A percentile compares a stretch with the other conserved stretches of the same genome.
Conservation (phyloP, 2,797 vertebrate species). For the Typhlichthys subterraneus region DNA sequence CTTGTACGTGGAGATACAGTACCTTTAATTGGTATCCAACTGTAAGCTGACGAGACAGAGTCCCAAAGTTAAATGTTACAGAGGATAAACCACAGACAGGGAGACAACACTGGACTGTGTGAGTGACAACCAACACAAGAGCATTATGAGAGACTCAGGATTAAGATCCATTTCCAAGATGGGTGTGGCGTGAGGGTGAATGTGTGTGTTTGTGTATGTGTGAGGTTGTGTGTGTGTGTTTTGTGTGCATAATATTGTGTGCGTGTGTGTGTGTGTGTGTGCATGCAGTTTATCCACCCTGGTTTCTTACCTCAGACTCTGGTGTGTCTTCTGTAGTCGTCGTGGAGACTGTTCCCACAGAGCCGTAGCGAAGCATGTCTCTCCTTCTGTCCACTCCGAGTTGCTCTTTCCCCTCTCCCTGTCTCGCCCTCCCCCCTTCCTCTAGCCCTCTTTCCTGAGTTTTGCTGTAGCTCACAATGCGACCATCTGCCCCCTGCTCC, state of each 20-base stretch:
- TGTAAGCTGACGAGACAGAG: conserved; percentile 10
- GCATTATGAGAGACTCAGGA: too few relatives aligned
- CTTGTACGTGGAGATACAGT: conserved; percentile 13
- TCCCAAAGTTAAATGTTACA: conserved; percentile 21
- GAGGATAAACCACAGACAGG: conserved; percentile 21
- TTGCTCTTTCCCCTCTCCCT: conserved; percentile 47
- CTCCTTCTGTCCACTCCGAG: conserved; percentile 61
- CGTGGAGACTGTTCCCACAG: conserved; percentile 62
- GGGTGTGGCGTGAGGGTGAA: background rate
- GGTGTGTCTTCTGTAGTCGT: conserved; percentile 65
- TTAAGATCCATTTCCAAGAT: too few relatives aligned
- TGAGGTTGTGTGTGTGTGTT: background rate
- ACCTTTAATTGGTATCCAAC: background rate
- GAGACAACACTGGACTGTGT: conserved; percentile 13
- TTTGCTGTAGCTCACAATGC: conserved; percentile 59
- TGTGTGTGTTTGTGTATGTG: background rate
- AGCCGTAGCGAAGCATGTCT: conserved; percentile 77
- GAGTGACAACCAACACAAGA: conserved; percentile 9
- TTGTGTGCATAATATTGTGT: background rate
- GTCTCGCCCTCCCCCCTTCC: conserved; percentile 66
- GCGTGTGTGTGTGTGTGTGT: conserved; percentile 4
- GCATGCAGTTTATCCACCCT: background rate
- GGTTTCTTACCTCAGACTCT: conserved; percentile 72
- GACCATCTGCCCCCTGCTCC: conserved; percentile 60
- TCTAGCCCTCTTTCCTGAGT: conserved; percentile 71